Evolutionary conservation across 1,140 invertebrate genomes (phyloP).

Genomic region (Adelges cooleyi): DNA sequence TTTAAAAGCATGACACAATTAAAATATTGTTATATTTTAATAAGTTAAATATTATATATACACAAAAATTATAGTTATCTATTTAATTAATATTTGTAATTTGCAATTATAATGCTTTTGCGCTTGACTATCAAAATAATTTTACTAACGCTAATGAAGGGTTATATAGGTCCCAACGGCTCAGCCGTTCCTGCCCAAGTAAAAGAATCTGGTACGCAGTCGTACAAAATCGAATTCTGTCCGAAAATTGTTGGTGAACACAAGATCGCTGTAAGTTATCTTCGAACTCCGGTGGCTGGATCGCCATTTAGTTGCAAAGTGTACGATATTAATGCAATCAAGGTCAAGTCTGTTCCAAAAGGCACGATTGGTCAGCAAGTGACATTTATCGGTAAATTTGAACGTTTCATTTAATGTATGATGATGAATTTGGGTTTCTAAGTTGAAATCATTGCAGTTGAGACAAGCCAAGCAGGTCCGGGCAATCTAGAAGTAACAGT

Average conservation of each 20-base stretch:
- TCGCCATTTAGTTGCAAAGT: conserved; percentile 89
- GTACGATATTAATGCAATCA: conserved; percentile 87
- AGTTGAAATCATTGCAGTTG: conserved; percentile 51
- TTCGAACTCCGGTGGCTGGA: conserved; percentile 63
- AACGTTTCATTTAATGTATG: background rate
- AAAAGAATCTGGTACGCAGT: conserved; percentile 53
- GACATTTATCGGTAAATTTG: conserved; percentile 74
- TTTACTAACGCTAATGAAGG: conserved; percentile 29
- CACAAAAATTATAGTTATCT: too few relatives aligned
- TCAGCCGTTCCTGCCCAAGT: conserved; percentile 77
- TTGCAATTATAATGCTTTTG: conserved; percentile 12
- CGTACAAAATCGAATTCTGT: conserved; percentile 76
- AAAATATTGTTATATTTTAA: too few relatives aligned
- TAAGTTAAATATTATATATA: too few relatives aligned
- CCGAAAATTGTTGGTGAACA: conserved; percentile 81
- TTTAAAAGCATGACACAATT: too few relatives aligned
- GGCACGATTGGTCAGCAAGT: conserved; percentile 87
- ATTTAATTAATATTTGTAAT: too few relatives aligned
- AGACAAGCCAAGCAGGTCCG: conserved; percentile 89
- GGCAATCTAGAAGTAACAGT: conserved; percentile 96
- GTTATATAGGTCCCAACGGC: conserved; percentile 62
- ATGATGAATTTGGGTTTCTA: background rate
- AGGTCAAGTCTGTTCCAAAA: conserved; percentile 79
- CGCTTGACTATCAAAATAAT: conserved; percentile 17
- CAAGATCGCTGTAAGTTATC: conserved; percentile 69